These are phyloP conservation scores for Atta cephalotes DNA, from an alignment of 1,140 invertebrate genomes.

Conservation along the genomic window DNA sequence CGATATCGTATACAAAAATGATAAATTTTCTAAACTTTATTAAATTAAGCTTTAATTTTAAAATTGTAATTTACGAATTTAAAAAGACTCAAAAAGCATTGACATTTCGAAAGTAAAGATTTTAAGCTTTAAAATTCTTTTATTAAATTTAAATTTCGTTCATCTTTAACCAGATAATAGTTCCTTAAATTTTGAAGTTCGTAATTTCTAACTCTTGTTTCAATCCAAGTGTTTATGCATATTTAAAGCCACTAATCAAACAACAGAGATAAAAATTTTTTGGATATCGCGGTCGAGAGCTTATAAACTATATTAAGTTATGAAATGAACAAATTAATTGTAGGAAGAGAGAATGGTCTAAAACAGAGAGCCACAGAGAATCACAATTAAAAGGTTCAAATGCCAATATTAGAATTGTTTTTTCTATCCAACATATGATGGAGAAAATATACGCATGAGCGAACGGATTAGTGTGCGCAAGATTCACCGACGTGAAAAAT, in stretches of 20 bases:
- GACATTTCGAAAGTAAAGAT: no score
- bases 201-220: no score
- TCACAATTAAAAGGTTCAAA: constrained; percentile 65
- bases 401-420: constrained; percentile 61
- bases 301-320: constrained; percentile 69
- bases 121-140: no score
- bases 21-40: background rate
- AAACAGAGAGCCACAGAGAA: constrained; percentile 66
- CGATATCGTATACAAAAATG: background rate
- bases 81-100: no score
- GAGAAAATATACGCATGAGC: background rate
- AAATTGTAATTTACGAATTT: background rate
- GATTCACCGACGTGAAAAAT: background rate
- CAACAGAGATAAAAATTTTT: constrained; percentile 42
- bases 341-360: constrained; percentile 57
- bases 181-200: no score
- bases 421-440: constrained; percentile 10
- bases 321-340: constrained; percentile 73
- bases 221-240: background rate
- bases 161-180: no score
- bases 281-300: constrained; percentile 56
- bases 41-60: background rate
- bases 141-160: no score
- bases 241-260: background rate
- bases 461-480: background rate